Base-by-base conservation (phyloP, 2,113 vertebrate genomes). In the Cottus gobio region DNA sequence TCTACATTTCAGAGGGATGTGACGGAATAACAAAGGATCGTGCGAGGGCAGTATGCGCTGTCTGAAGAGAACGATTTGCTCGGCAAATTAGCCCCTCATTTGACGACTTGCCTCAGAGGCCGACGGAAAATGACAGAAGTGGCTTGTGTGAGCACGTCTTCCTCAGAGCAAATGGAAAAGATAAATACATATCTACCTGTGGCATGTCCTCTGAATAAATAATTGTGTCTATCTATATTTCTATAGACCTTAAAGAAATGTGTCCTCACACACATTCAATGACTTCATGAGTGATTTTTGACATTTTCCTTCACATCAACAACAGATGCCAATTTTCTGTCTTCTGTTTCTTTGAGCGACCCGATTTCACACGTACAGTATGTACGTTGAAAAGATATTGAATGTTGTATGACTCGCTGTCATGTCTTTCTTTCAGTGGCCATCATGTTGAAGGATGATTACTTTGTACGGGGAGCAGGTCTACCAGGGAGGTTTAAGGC, bases 361-460 rank as follows among this genome's bases (percentile, higher is more conserved):
- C 52, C 68, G 5, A 68, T 83, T 52, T 39, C 31, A 8, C 20
- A 7, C 20, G 46, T 18, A n/a, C n/a, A n/a, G n/a, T n/a, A 18
- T 75, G 42, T 75, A 15, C 71, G 11, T 34, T 66, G 60, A 71
- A 54, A 39, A 34, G 3, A 46, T 62, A 52, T 63, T 60, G 18
- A 52, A 36, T 64, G 30, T 65, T 58, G 54, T 58, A 31, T 71
- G 36, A 77, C 52, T 57, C 36, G 75, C 85, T 68, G 20, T 28
- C 75, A 57, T 82, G 26, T 79, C 66, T 85, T 69, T 46, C 64
- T 72, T 85, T 42, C 95, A 99, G 98, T 99, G 87, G 96, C 97
- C 82, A 96, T 99, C 79, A 95, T 98, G 76, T 93, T 99, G 88
- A 99, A 98, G 91, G 97, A 99, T 9, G 96, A 99, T 88, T 99